Conservation (phyloP, 2,113 vertebrate species). For the Gadus chalcogrammus region DNA sequence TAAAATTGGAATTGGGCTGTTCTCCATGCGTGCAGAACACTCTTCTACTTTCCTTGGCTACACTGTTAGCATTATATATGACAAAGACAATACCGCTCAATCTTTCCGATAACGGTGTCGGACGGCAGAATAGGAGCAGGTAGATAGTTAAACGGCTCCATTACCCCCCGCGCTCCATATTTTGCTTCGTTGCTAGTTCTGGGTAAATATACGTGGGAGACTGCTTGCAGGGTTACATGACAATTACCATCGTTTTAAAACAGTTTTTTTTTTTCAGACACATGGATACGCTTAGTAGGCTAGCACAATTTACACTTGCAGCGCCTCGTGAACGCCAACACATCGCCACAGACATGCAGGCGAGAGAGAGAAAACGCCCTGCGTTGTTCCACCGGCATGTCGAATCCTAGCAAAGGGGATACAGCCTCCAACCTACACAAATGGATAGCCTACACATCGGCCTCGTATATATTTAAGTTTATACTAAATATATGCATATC, state of each 20-base stretch:
- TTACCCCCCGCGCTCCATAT: no score
- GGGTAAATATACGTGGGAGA: no score
- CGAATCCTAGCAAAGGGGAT: conserved; percentile 40
- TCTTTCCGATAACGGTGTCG: conserved; percentile 19
- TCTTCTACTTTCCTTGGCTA: conserved; percentile 15
- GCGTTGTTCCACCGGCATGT: conserved; percentile 55
- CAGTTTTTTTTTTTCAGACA: no score
- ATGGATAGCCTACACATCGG: conserved; percentile 19
- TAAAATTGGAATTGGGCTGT: conserved; percentile 33
- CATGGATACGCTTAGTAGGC: no score
- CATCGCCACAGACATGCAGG: conserved; percentile 35
- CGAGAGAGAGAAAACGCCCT: conserved; percentile 77
- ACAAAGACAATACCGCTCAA: no score
- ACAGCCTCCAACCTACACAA: neutral
- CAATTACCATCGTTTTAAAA: neutral
- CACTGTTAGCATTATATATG: no score
- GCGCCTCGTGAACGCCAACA: conserved; percentile 3
- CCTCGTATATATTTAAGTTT: conserved; percentile 9
- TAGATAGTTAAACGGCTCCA: no score
- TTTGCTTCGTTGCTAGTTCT: no score
- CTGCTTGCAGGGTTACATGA: no score
- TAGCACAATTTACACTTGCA: conserved; percentile 7
- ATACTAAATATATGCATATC: neutral
- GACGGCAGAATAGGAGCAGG: neutral
- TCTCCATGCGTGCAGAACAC: conserved; percentile 26